These are phyloP conservation scores for Thera obeliscata DNA, from an alignment of 2,888 invertebrate species.

Conservation along the genomic window DNA sequence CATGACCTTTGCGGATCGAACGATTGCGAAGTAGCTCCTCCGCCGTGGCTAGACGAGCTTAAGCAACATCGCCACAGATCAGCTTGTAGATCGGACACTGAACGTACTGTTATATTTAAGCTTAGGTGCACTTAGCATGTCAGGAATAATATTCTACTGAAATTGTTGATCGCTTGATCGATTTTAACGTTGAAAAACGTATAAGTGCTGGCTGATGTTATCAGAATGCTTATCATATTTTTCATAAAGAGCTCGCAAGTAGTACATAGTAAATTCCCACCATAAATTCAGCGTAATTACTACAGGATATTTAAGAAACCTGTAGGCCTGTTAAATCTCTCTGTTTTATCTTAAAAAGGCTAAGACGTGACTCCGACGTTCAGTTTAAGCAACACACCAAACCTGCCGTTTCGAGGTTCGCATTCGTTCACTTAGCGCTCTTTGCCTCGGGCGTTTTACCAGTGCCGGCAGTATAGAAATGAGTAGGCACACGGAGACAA, in stretches of 20 bases:
- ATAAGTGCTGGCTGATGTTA: neutral
- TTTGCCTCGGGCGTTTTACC: slow-evolving; percentile 58
- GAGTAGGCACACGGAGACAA: slow-evolving; percentile 14
- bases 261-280: too few species aligned
- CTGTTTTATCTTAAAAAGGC: neutral
- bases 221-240: neutral
- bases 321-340: too few species aligned
- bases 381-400: slow-evolving; percentile 22
- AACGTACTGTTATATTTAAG: neutral
- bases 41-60: slow-evolving; percentile 76
- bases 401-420: slow-evolving; percentile 33
- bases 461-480: slow-evolving; percentile 25
- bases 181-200: neutral
- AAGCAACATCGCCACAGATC: slow-evolving; percentile 76
- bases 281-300: too few species aligned
- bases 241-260: too few species aligned
- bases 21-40: slow-evolving; percentile 80
- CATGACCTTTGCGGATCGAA: slow-evolving; percentile 83
- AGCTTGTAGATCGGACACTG: slow-evolving; percentile 58
- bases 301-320: too few species aligned
- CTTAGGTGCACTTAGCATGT: too few species aligned
- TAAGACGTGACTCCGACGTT: slow-evolving; percentile 7
- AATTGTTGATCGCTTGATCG: neutral
- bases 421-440: slow-evolving; percentile 50
- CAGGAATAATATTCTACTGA: too few species aligned